Conservation (phyloP, 2,888 invertebrate genomes). For the Eupithecia exiguata region DNA sequence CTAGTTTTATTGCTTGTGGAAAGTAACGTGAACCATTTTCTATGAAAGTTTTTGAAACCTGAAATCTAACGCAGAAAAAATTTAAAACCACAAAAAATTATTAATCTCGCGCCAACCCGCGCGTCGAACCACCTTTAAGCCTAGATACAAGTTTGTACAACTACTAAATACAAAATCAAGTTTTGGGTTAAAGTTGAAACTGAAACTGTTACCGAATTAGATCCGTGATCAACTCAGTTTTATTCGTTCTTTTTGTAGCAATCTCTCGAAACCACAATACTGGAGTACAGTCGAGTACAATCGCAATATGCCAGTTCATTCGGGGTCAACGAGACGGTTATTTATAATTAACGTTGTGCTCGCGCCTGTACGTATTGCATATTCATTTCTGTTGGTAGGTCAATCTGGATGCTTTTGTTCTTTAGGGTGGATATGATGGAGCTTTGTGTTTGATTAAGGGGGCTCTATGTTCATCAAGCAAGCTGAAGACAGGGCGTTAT, state of each 20-base stretch:
- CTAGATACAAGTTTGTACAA: too few species aligned
- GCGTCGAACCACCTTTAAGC: too few species aligned
- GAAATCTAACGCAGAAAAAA: too few species aligned
- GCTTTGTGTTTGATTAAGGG: too few species aligned
- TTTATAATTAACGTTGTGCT: constrained; percentile 35
- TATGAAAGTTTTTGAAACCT: too few species aligned
- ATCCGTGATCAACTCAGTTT: not conserved
- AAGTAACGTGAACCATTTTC: too few species aligned
- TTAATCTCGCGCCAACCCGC: too few species aligned
- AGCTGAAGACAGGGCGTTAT: too few species aligned
- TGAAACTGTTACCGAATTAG: not conserved
- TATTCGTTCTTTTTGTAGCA: constrained; percentile 1
- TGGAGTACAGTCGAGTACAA: constrained; percentile 12
- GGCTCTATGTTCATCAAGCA: too few species aligned
- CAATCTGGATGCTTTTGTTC: constrained; percentile 11
- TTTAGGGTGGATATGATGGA: not conserved
- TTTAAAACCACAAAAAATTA: too few species aligned
- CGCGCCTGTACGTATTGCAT: constrained; percentile 34
- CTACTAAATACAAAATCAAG: not conserved
- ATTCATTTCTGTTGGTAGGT: constrained; percentile 25
- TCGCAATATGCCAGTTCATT: constrained; percentile 1
- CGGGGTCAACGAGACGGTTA: constrained; percentile 23
- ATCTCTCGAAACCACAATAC: constrained; percentile 5
- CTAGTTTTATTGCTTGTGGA: too few species aligned
- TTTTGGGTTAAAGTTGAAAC: not conserved